Evolutionary conservation across 2,113 vertebrate species (phyloP).

Genomic region (Hymenochirus boettgeri): DNA sequence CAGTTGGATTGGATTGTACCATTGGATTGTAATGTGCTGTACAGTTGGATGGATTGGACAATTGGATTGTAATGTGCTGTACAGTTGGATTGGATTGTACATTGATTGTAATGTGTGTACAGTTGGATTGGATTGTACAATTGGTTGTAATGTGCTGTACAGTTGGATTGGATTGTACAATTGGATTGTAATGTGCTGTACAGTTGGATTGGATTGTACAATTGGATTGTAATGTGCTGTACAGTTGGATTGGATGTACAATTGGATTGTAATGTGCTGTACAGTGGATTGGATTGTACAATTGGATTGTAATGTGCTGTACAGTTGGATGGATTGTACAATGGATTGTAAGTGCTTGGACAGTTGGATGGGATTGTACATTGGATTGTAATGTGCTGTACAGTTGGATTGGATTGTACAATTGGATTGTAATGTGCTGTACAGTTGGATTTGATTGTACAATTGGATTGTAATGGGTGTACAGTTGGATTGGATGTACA

Average conservation of each 20-base stretch:
- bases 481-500: neutral
- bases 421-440: neutral
- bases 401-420: neutral
- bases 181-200: neutral
- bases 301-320: neutral
- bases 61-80: neutral
- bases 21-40: slow-evolving; percentile 13
- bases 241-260: neutral
- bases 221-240: neutral
- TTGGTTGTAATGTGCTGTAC: neutral
- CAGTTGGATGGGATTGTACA: neutral
- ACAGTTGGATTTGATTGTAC: neutral
- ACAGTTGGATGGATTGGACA: neutral
- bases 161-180: neutral
- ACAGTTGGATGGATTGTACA: neutral
- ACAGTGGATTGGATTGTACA: neutral
- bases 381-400: neutral
- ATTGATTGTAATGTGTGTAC: neutral
- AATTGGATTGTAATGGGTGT: neutral
- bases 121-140: neutral
- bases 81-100: neutral
- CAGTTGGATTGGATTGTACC: neutral
- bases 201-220: neutral
- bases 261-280: neutral
- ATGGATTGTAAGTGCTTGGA: neutral